Evolutionary conservation across 2,888 invertebrate genomes (phyloP).

Genomic region (Pseudolycoriella hygida): DNA sequence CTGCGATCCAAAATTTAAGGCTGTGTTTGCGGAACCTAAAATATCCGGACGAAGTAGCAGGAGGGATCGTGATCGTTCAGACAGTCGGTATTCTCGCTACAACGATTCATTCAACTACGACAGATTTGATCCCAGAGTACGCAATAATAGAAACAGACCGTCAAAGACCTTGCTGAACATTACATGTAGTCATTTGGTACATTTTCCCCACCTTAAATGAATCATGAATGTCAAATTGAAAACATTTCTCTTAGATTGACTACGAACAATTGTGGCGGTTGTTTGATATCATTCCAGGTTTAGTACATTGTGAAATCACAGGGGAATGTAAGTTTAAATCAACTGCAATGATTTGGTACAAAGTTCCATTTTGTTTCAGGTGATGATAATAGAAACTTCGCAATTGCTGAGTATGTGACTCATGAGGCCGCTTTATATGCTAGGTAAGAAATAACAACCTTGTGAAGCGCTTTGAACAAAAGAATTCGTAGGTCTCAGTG

Average conservation of each 20-base stretch:
- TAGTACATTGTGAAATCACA: constrained; percentile 41
- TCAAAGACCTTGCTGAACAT: constrained; percentile 34
- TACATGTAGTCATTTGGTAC: constrained; percentile 44
- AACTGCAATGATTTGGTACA: neutral
- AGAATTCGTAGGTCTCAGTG: no score
- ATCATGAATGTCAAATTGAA: neutral
- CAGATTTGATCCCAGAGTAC: constrained; percentile 24
- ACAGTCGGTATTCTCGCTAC: constrained; percentile 18
- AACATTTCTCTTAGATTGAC: constrained; percentile 26
- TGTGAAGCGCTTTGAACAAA: no score
- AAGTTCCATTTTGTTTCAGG: constrained; percentile 14
- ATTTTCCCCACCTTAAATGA: neutral
- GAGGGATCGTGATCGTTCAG: constrained; percentile 11
- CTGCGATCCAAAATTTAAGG: constrained; percentile 64
- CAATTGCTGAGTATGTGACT: constrained; percentile 51
- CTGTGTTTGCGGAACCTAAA: constrained; percentile 78
- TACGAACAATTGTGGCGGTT: constrained; percentile 64
- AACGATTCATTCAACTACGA: constrained; percentile 23
- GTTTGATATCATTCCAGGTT: constrained; percentile 73
- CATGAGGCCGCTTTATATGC: constrained; percentile 45
- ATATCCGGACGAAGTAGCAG: constrained; percentile 18
- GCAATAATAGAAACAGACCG: constrained; percentile 28
- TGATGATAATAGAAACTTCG: constrained; percentile 30
- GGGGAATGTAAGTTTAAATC: constrained; percentile 20
- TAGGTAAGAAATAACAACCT: constrained; percentile 17